phyloP scores from a whole-genome alignment of 2,888 invertebrate genomes.

The Pristionchus japonicus region DNA sequence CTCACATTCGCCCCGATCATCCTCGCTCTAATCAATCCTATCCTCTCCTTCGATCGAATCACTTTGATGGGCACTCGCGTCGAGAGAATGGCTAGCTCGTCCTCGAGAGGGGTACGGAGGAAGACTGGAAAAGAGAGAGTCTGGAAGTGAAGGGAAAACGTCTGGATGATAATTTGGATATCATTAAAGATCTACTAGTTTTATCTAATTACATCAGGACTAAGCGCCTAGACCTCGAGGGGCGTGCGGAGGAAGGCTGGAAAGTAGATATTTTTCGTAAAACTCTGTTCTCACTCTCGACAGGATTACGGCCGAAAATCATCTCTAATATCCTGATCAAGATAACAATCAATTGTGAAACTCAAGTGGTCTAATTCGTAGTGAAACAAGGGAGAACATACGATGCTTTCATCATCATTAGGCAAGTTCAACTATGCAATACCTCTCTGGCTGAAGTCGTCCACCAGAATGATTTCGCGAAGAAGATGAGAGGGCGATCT shows the following conservation, averaged over 20 bases:
- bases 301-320: background rate
- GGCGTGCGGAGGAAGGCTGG: too few relatives aligned
- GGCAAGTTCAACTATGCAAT: too few relatives aligned
- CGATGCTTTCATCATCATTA: too few relatives aligned
- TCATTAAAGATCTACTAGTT: too few relatives aligned
- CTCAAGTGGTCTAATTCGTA: background rate
- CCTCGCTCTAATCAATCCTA: conserved; percentile 94
- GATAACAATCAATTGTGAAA: background rate
- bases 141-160: too few relatives aligned
- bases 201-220: too few relatives aligned
- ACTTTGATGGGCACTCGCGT: conserved; percentile 82
- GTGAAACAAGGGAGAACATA: background rate
- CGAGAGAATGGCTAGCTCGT: conserved; percentile 88
- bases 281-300: too few relatives aligned
- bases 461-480: conserved; percentile 95
- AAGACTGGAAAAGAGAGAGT: conserved; percentile 85
- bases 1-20: conserved; percentile 86
- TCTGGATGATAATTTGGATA: too few relatives aligned
- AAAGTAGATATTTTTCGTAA: too few relatives aligned
- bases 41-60: conserved; percentile 90
- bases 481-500: conserved; percentile 87
- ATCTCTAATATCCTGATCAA: background rate
- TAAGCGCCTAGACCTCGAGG: too few relatives aligned
- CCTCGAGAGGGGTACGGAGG: conserved; percentile 89
- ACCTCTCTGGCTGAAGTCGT: conserved; percentile 90